These are phyloP conservation scores for Ennomos fuscantarius DNA, from an alignment of 2,888 invertebrate species.

Conservation along the genomic window DNA sequence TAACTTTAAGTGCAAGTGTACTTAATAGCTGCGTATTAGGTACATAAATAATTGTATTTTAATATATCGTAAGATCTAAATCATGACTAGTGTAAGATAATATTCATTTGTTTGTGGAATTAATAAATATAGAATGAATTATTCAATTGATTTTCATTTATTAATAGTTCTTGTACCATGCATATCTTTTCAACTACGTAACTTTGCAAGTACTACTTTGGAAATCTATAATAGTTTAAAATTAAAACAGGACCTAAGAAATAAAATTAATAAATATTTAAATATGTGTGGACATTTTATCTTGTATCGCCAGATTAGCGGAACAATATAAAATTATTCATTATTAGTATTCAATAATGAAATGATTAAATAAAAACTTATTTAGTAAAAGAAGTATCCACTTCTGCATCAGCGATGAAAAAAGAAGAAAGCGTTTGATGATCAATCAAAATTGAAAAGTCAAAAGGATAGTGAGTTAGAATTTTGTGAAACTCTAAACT, in stretches of 20 bases:
- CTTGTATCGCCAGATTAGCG: no score
- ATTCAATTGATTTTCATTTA: conserved; percentile 19
- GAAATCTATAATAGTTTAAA: no score
- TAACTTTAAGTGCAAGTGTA: conserved; percentile 53
- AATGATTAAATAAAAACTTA: no score
- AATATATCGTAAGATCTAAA: conserved; percentile 64
- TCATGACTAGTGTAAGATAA: conserved; percentile 69
- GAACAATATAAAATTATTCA: no score
- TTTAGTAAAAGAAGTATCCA: not conserved
- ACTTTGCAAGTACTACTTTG: no score
- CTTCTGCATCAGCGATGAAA: not conserved
- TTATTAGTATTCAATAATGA: no score
- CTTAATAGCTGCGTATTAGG: conserved; percentile 54
- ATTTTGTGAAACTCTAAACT: conserved; percentile 15
- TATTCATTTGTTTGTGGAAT: conserved; percentile 71
- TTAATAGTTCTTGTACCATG: not conserved
- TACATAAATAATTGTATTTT: conserved; percentile 69
- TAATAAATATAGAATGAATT: conserved; percentile 67
- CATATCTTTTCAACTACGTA: no score
- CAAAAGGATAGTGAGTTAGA: conserved; percentile 3
- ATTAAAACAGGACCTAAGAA: no score
- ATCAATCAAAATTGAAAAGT: conserved; percentile 27
- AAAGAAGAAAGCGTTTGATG: conserved; percentile 5
- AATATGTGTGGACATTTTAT: no score
- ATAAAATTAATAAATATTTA: no score